These are phyloP conservation scores for Thereva unica DNA, from an alignment of 2,888 invertebrate species.

Conservation along the genomic window DNA sequence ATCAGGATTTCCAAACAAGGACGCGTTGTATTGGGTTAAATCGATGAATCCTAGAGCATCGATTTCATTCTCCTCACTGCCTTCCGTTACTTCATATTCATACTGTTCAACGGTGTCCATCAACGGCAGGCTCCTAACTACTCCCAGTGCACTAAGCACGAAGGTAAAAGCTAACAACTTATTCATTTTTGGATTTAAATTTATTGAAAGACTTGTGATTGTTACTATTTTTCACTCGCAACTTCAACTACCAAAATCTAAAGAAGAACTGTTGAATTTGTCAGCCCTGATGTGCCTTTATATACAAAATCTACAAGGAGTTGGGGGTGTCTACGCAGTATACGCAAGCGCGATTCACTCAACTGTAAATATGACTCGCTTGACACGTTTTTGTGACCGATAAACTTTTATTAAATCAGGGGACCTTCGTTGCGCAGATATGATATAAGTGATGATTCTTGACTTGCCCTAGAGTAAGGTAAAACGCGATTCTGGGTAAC, in stretches of 20 bases:
- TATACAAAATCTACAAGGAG: neutral
- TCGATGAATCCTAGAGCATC: conserved; percentile 54
- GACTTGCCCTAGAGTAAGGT: conserved; percentile 16
- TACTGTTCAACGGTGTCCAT: neutral
- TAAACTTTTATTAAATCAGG: conserved; percentile 1
- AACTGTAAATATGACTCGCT: conserved; percentile 17
- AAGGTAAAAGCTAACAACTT: too few species aligned
- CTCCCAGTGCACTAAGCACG: too few species aligned
- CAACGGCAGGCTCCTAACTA: too few species aligned
- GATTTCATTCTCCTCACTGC: neutral
- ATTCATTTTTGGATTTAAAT: too few species aligned
- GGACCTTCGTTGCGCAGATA: conserved; percentile 8
- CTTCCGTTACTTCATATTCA: neutral
- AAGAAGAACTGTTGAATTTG: too few species aligned
- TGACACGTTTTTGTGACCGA: conserved; percentile 26
- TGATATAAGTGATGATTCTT: neutral
- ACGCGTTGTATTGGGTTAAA: conserved; percentile 59
- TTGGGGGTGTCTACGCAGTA: neutral
- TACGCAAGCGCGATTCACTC: conserved; percentile 7
- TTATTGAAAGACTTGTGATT: too few species aligned
- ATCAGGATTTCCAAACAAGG: conserved; percentile 60
- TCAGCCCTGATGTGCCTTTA: neutral
- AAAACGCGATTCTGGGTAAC: conserved; percentile 20
- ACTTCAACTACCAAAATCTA: too few species aligned
- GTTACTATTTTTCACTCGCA: too few species aligned